Conservation (phyloP, 1,140 invertebrate species). For the Trichonephila clavata region DNA sequence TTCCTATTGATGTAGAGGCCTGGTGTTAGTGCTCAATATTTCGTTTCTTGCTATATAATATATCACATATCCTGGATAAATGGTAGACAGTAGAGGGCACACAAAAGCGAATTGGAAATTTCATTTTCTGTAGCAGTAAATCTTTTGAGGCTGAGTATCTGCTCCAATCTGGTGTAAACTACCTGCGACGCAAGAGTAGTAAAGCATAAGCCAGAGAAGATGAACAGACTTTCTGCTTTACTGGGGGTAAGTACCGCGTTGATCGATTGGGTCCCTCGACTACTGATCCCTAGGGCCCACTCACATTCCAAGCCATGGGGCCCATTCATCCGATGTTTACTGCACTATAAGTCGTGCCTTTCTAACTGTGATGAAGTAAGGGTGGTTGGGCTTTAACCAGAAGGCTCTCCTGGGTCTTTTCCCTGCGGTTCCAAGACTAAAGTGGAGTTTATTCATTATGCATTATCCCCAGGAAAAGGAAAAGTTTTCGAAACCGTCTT, state of each 20-base stretch:
- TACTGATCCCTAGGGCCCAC: conserved; percentile 46
- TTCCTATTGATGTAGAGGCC: too few species aligned
- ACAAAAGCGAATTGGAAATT: background rate
- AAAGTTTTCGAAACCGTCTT: background rate
- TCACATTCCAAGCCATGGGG: conserved; percentile 47
- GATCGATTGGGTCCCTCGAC: conserved; percentile 42
- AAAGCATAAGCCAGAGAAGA: conserved; percentile 46
- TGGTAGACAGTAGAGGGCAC: background rate
- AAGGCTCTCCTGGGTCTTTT: background rate
- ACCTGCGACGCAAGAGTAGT: conserved; percentile 40
- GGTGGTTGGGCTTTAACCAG: conserved; percentile 26
- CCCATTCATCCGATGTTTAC: conserved; percentile 60
- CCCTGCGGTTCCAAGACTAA: background rate
- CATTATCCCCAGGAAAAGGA: conserved; percentile 26
- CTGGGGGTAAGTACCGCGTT: conserved; percentile 39
- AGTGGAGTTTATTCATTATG: conserved; percentile 64
- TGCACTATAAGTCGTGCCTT: conserved; percentile 39
- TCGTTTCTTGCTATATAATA: too few species aligned
- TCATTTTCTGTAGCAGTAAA: conserved; percentile 14
- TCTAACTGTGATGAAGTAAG: conserved; percentile 53
- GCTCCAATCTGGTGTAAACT: conserved; percentile 30
- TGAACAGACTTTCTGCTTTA: conserved; percentile 48
- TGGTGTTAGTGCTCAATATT: too few species aligned
- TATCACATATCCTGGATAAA: background rate
- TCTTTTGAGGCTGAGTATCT: conserved; percentile 29